Percentiles rank a stretch among this genome's conserved stretches.
phyloP scores from a whole-genome alignment of 53 echinoderm and acorn worm genomes.

The Hippasteria phrygiana region DNA sequence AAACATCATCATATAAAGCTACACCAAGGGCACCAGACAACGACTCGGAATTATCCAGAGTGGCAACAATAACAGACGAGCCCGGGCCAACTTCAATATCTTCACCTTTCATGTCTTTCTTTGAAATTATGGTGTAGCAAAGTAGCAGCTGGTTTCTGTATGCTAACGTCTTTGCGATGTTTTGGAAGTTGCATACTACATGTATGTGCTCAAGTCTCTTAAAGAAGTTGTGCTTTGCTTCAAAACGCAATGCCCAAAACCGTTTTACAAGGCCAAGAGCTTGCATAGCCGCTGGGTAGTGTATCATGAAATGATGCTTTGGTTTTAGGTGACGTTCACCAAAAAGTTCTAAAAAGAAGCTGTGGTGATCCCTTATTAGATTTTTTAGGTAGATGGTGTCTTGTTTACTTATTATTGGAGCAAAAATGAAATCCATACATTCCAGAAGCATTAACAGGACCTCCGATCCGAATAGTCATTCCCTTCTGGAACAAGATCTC shows the following conservation, averaged over 20 bases:
- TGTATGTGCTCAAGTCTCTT: slow-evolving; percentile 50
- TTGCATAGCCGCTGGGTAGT: slow-evolving; percentile 50
- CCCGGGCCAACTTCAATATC: slow-evolving; percentile 60
- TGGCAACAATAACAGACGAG: slow-evolving; percentile 27
- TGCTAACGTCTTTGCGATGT: neutral
- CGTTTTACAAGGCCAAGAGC: slow-evolving; percentile 38
- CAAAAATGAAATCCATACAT: slow-evolving; percentile 17
- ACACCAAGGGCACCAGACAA: neutral
- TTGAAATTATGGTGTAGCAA: slow-evolving; percentile 36
- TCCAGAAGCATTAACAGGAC: neutral
- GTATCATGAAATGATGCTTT: slow-evolving; percentile 61
- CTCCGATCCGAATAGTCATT: neutral
- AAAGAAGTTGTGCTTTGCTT: slow-evolving; percentile 61
- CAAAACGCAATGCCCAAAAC: slow-evolving; percentile 64
- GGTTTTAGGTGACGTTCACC: slow-evolving; percentile 34
- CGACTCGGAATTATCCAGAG: slow-evolving; percentile 35
- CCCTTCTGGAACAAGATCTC: neutral
- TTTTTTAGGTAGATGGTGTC: neutral
- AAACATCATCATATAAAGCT: slow-evolving; percentile 46
- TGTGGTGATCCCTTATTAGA: slow-evolving; percentile 34
- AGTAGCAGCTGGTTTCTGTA: slow-evolving; percentile 7
- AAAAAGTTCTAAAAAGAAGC: slow-evolving; percentile 12
- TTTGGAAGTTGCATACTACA: neutral
- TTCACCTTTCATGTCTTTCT: neutral
- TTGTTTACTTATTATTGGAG: neutral